Percentiles rank a stretch among this genome's conserved stretches.
phyloP scores from a whole-genome alignment of 2,113 vertebrate species.

The Clarias macrocephalus region DNA sequence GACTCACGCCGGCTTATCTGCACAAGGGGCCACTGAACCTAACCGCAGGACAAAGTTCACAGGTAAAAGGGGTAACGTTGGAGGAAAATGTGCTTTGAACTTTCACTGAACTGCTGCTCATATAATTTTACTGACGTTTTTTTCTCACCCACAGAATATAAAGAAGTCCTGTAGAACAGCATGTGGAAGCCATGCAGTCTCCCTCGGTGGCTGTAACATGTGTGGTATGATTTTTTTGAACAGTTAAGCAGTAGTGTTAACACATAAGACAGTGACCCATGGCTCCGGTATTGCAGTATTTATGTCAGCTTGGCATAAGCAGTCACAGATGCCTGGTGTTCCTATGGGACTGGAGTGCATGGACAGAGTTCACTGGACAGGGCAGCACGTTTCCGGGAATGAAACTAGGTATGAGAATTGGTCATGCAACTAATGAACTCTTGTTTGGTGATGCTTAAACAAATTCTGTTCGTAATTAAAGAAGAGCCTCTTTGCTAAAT shows the following conservation, averaged over 20 bases:
- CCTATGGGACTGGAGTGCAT: neutral
- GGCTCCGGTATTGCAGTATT: constrained; percentile 23
- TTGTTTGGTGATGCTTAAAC: neutral
- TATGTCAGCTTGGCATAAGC: constrained; percentile 29
- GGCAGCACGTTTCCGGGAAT: neutral
- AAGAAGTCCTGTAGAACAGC: neutral
- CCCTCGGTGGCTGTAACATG: neutral
- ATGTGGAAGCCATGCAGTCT: neutral
- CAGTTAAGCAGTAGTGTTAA: neutral
- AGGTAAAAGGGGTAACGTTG: constrained; percentile 30
- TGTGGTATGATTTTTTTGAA: neutral
- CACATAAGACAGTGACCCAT: constrained; percentile 37
- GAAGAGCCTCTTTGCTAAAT: neutral
- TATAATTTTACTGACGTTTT: neutral
- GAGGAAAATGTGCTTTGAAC: constrained; percentile 29
- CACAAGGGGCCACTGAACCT: constrained; percentile 42
- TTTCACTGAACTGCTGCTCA: neutral
- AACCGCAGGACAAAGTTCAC: constrained; percentile 46
- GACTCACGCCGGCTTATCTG: constrained; percentile 51
- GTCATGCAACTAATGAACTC: neutral
- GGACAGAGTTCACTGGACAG: constrained; percentile 18
- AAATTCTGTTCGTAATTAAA: neutral
- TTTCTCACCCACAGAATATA: too few species aligned
- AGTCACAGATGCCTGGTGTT: constrained; percentile 15
- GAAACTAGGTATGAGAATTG: neutral